Evolutionary conservation across 2,113 vertebrate genomes (phyloP).

Genomic region (Myrmecobius fasciatus): DNA sequence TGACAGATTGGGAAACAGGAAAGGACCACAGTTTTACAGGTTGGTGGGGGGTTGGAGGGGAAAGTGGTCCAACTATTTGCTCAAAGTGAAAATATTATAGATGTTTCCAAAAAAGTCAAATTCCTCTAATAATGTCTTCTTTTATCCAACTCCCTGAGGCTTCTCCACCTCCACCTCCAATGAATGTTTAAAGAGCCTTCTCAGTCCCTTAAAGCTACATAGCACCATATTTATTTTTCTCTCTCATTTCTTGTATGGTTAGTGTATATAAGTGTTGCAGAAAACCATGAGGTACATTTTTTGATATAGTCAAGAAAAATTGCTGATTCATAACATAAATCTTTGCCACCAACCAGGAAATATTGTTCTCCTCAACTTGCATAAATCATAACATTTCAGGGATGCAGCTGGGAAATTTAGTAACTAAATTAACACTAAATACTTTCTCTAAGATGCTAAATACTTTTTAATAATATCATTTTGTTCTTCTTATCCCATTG

Average conservation of each 20-base stretch:
- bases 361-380: neutral
- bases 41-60: neutral
- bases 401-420: neutral
- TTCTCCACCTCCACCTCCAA: neutral
- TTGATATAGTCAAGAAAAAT: neutral
- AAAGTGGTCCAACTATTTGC: neutral
- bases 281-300: neutral
- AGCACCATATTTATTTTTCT: neutral
- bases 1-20: neutral
- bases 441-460: neutral
- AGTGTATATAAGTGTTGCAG: neutral
- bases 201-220: neutral
- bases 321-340: neutral
- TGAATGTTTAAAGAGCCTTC: neutral
- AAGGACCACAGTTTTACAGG: neutral
- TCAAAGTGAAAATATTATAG: constrained; percentile 1
- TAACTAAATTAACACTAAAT: neutral
- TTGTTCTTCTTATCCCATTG: neutral
- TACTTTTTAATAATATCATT: neutral
- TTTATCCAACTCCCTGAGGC: neutral
- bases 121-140: neutral
- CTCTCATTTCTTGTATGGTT: neutral
- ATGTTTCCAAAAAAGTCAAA: neutral
- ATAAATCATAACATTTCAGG: neutral
- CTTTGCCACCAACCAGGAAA: neutral